phyloP scores from a whole-genome alignment of 2,113 vertebrate species.

The Capreolus pygargus region DNA sequence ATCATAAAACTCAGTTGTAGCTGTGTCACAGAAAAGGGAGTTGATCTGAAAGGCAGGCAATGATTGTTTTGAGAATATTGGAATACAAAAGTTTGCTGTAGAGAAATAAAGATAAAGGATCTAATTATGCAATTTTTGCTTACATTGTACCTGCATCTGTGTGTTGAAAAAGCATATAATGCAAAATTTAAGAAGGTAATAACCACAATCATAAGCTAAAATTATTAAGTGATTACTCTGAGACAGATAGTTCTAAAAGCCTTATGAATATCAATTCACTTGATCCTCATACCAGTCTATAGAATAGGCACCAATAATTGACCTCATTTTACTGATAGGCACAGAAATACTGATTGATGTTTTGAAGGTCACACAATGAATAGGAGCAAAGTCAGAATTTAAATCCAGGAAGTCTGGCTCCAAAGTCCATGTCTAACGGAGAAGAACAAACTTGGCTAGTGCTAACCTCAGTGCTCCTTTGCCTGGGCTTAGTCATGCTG shows the following conservation, averaged over 20 bases:
- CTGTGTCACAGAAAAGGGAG: not conserved
- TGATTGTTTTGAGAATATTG: not conserved
- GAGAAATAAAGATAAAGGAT: not conserved
- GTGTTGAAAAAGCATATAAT: not conserved
- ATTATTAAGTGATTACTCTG: not conserved
- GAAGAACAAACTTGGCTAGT: not conserved
- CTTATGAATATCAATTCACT: not conserved
- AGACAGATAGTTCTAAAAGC: not conserved
- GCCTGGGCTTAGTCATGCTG: not conserved
- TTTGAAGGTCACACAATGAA: not conserved
- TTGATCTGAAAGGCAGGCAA: not conserved
- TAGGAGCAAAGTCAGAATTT: not conserved
- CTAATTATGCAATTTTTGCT: not conserved
- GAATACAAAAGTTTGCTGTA: accelerated
- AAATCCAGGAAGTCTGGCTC: not conserved
- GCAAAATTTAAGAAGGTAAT: not conserved
- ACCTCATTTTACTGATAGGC: not conserved
- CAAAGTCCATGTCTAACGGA: not conserved
- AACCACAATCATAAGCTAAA: not conserved
- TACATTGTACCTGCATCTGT: not conserved
- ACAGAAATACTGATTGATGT: not conserved
- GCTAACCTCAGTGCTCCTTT: not conserved
- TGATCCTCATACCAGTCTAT: not conserved
- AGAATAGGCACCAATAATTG: not conserved
- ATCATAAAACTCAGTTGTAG: not conserved